Percentiles rank a stretch among this genome's conserved stretches.
These are phyloP conservation scores for Atta texana DNA, from an alignment of 1,140 invertebrate genomes.

Conservation along the genomic window DNA sequence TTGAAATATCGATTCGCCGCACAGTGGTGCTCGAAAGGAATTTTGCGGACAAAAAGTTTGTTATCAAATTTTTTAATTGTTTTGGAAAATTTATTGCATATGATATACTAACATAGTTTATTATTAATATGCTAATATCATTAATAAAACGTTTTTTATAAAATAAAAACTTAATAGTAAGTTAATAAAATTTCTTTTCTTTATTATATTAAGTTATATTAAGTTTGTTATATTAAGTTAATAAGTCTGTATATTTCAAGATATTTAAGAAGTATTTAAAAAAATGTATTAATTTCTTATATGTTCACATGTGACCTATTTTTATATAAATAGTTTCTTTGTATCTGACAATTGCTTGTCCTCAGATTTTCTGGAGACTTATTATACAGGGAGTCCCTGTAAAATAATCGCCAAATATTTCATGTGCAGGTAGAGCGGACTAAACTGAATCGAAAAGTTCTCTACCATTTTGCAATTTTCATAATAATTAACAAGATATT, in stretches of 20 bases:
- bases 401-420: too few species aligned
- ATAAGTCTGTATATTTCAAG: neutral
- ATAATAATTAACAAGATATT: too few species aligned
- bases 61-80: slow-evolving; percentile 29
- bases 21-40: slow-evolving; percentile 25
- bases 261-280: neutral
- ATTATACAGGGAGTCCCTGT: neutral
- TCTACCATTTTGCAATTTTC: too few species aligned
- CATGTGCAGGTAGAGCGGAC: too few species aligned
- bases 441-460: too few species aligned
- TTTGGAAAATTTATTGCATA: neutral
- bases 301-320: neutral
- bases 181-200: neutral
- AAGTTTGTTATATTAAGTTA: neutral
- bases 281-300: neutral
- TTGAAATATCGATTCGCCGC: slow-evolving; percentile 39
- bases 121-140: neutral
- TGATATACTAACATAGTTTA: neutral
- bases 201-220: neutral
- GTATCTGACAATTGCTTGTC: neutral
- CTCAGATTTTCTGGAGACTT: neutral
- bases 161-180: too few species aligned
- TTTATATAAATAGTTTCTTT: neutral
- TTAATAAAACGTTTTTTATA: neutral
- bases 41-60: slow-evolving; percentile 32